phyloP scores from a whole-genome alignment of 2,888 invertebrate species.

The Galerucella calmariensis region DNA sequence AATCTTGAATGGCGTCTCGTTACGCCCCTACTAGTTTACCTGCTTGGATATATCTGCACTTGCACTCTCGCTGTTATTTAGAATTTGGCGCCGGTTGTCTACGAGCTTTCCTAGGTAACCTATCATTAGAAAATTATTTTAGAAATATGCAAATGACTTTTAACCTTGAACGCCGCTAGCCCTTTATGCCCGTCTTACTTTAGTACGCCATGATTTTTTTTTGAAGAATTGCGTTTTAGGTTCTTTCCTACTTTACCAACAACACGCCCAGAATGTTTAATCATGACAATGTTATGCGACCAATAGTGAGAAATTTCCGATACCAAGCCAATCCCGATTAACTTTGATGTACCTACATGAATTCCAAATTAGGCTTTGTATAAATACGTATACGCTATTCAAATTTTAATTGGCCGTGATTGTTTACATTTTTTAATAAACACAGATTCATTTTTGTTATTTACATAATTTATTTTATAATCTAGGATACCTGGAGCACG shows the following conservation, averaged over 20 bases:
- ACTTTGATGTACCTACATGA: conserved; percentile 48
- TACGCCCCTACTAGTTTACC: conserved; percentile 64
- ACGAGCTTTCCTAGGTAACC: conserved; percentile 37
- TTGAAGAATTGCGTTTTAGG: conserved; percentile 12
- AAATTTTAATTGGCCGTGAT: conserved; percentile 34
- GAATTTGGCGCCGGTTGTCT: conserved; percentile 53
- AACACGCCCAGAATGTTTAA: conserved; percentile 52
- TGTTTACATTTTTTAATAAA: conserved; percentile 3
- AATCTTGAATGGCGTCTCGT: conserved; percentile 63
- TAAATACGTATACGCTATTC: conserved; percentile 39
- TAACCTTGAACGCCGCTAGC: conserved; percentile 23
- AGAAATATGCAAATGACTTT: conserved; percentile 23
- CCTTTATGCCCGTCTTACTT: conserved; percentile 13
- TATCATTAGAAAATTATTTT: conserved; percentile 30
- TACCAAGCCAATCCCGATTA: conserved; percentile 51
- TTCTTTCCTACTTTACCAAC: conserved; percentile 8
- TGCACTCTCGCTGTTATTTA: conserved; percentile 50
- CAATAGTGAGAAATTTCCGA: conserved; percentile 51
- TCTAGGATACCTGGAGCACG: conserved; percentile 34
- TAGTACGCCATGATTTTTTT: background rate
- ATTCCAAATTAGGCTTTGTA: conserved; percentile 51
- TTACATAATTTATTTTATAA: too few relatives aligned
- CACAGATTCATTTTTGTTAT: background rate
- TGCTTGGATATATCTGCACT: conserved; percentile 50
- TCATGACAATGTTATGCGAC: conserved; percentile 45